Conservation (phyloP, 2,113 vertebrate species). For the Nannobrachium achirus region DNA sequence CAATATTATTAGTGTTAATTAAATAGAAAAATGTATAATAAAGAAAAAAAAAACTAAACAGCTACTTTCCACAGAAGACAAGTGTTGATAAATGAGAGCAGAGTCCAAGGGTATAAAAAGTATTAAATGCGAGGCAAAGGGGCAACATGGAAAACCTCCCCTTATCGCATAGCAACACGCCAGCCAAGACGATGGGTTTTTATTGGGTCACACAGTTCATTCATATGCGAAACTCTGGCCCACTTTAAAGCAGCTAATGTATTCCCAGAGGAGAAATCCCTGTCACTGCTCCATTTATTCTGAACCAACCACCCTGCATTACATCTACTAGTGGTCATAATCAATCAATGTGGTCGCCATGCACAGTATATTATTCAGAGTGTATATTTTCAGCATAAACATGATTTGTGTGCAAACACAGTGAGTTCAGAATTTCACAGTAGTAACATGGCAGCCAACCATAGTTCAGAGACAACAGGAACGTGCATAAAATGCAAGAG, state of each 20-base stretch:
- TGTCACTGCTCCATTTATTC: constrained; percentile 60
- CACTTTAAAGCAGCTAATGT: constrained; percentile 58
- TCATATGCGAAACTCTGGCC: constrained; percentile 54
- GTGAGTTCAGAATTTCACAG: too few relatives aligned
- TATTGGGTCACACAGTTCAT: constrained; percentile 45
- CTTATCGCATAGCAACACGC: constrained; percentile 36
- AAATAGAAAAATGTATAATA: neutral
- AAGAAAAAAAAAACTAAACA: neutral
- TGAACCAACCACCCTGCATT: constrained; percentile 19
- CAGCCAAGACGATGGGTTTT: constrained; percentile 4
- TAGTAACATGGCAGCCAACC: too few relatives aligned
- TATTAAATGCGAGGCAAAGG: constrained; percentile 7
- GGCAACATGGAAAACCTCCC: constrained; percentile 22
- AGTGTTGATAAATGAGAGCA: neutral
- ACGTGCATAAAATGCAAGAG: too few relatives aligned
- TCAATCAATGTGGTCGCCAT: too few relatives aligned
- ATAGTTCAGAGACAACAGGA: too few relatives aligned
- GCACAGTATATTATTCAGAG: too few relatives aligned
- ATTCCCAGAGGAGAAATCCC: constrained; percentile 43
- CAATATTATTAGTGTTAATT: too few relatives aligned
- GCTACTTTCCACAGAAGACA: neutral
- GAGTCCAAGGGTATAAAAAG: constrained; percentile 9
- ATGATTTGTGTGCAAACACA: too few relatives aligned
- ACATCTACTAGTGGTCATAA: too few relatives aligned
- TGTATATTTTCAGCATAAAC: too few relatives aligned